Evolutionary conservation across 2,113 vertebrate species (phyloP), one percentile per base, ranked within the genome.

Genomic region (Hipposideros armiger): DNA sequence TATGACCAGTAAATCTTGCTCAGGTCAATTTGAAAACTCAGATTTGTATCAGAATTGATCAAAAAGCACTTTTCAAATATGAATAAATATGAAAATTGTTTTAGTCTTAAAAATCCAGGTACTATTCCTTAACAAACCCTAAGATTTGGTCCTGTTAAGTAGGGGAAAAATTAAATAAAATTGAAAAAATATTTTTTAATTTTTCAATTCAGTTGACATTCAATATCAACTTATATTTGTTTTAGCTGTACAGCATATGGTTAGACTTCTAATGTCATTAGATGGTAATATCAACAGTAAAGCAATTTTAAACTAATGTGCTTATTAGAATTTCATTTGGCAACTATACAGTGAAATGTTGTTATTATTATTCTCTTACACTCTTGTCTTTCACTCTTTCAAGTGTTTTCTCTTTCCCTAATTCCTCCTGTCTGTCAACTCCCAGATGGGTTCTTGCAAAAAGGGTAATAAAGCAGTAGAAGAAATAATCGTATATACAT

Each of bases 321-420:
- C 16, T 92, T 77, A 81, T 64, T 89, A 95, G 56, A 90, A 95
- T 84, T 56, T 70, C 32, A 82, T 58, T 73, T 89, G 36, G 3
- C 14, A 90, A 16, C 11, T 42, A 2, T 91, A 96, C 19, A 28
- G 10, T 64, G 16, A 87, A 87, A 66, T 67, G 28, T n/a, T 70
- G 78, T n/a, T 32, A 85, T 30, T 64, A 22, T 90, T 40, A 69
- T 73, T 42, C 74, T 47, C 50, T 93, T 67, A 54, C 30, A 85
- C 2, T 56, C 22, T 88, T 78, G 77, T 4, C 36, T 86, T 85
- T 90, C 81, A 92, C 0, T 73, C 5, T 83, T 83, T 17, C 2
- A 80, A 45, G 32, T 30, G 17, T 77, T 94, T 54, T 50, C 26
- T 84, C 8, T 67, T 32, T 78, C 66, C 10, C 5, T 85, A 30